Evolutionary conservation across 2,888 invertebrate species (phyloP), one percentile per base, ranked within the genome.

Genomic region (Cryptocephalus moraei): DNA sequence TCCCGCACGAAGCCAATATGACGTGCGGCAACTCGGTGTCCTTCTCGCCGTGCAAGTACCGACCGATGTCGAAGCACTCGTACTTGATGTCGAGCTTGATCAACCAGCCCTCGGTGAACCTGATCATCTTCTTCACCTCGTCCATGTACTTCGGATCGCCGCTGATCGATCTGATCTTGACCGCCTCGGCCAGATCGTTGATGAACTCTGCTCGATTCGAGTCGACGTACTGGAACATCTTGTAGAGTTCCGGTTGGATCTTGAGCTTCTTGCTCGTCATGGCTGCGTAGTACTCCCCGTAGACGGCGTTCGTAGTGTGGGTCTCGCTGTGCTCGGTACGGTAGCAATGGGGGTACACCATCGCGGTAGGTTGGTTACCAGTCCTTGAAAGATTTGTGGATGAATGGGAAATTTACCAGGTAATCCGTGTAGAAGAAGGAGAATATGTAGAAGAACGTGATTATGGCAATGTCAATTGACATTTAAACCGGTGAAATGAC

Each of bases 301-400:
- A 71, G 10, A 56, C 56, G 1, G 61, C 55, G 48, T 63, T 70
- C 4, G 70, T 66, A 0, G 71, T 71, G 50, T 51, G 61, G 4
- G 71, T 70, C 64, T 69, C 68, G 48, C 65, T 71, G 44, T 70
- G 69, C 52, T 70, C 68, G 3, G 64, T 69, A 32, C 71, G 56
- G 48, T 67, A 71, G 0, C 62, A 61, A 50, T 70, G 69, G 0
- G 71, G 69, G 51, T 61, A 68, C n/a, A 67, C 67, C 67, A 69
- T 69, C 22, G 22, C 6, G 22, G 22, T n/a, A n/a, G 22, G 22
- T n/a, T n/a, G 33, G 32, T 51, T 48, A 22, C 22, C 22, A 52
- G 32, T 45, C 41, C 9, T 47, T 48, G 34, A 49, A 51, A 8
- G 51, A 32, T 54, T 67, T 65, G 48, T 68, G 67, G 32, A 68